phyloP scores from a whole-genome alignment of 2,888 invertebrate species.

The Torymus aiolomorphi region DNA sequence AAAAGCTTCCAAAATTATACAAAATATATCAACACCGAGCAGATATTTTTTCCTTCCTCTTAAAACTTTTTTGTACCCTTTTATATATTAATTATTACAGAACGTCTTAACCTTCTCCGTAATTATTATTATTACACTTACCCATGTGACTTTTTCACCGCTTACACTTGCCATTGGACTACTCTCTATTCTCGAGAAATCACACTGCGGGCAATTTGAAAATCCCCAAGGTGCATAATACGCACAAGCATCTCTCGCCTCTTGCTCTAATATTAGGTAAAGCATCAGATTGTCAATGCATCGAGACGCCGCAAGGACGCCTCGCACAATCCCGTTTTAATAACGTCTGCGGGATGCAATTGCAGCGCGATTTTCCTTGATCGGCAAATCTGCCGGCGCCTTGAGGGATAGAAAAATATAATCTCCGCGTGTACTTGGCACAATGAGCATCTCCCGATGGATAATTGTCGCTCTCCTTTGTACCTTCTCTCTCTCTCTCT shows the following conservation, averaged over 20 bases:
- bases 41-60: too few species aligned
- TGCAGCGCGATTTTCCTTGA: slow-evolving; percentile 40
- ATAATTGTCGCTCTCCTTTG: slow-evolving; percentile 46
- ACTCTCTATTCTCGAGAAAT: not conserved
- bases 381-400: slow-evolving; percentile 19
- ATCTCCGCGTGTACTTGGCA: slow-evolving; percentile 37
- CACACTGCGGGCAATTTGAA: not conserved
- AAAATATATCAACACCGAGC: too few species aligned
- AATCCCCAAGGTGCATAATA: not conserved
- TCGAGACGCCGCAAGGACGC: slow-evolving; percentile 15
- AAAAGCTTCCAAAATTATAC: too few species aligned
- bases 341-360: slow-evolving; percentile 32
- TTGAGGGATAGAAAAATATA: slow-evolving; percentile 38
- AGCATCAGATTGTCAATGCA: slow-evolving; percentile 3
- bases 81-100: too few species aligned
- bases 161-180: not conserved
- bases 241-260: not conserved
- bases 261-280: slow-evolving; percentile 30
- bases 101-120: too few species aligned
- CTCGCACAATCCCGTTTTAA: slow-evolving; percentile 37
- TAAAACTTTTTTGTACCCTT: too few species aligned
- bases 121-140: not conserved
- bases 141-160: slow-evolving; percentile 1
- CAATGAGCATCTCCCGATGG: slow-evolving; percentile 32
- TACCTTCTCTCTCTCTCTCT: not conserved